Evolutionary conservation across 2,113 vertebrate species (phyloP), one percentile per base, ranked within the genome.

Genomic region (Odocoileus virginianus): DNA sequence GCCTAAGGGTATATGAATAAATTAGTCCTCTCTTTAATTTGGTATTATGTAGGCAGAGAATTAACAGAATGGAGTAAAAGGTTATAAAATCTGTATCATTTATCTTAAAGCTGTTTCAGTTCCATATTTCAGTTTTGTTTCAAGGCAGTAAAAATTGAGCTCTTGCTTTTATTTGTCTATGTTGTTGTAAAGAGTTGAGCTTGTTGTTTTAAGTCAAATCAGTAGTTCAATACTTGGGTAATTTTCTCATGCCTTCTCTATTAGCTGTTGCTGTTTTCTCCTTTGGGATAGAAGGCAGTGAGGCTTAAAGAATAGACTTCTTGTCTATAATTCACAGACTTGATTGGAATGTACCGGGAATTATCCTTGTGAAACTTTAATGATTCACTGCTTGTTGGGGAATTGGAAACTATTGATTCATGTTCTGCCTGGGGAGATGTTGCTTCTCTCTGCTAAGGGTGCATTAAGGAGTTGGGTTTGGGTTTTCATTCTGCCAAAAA

Each of bases 351-450:
- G 95, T 98, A 97, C 47, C 47, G 36, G 58, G 93, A 98, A 98
- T 98, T 97, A 98, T 95, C 96, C 96, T 97, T 97, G 94, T 33
- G 74, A 98, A 98, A 97, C 91, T 97, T 90, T 92, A 97, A 78
- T 92, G 95, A 98, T 97, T 98, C 96, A 92, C 97, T 96, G 94
- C 96, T 98, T 98, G 96, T 96, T 95, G 95, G 95, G 83, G 97
- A 98, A 98, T 96, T 97, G 97, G 91, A 90, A 98, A 98, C 83
- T 97, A 98, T 97, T 98, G 98, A 98, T 97, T 98, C 71, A 79
- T 94, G 96, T 95, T 98, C 81, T 90, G 96, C 98, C 97, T 67
- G n/a, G 78, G 95, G 98, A 98, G 97, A 93, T 87, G 90, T 84
- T 97, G 96, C 97, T 98, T 95, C 94, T 97, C 71, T 97, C 96